Conservation (phyloP, 2,888 invertebrate species). For the Sipha maydis region DNA sequence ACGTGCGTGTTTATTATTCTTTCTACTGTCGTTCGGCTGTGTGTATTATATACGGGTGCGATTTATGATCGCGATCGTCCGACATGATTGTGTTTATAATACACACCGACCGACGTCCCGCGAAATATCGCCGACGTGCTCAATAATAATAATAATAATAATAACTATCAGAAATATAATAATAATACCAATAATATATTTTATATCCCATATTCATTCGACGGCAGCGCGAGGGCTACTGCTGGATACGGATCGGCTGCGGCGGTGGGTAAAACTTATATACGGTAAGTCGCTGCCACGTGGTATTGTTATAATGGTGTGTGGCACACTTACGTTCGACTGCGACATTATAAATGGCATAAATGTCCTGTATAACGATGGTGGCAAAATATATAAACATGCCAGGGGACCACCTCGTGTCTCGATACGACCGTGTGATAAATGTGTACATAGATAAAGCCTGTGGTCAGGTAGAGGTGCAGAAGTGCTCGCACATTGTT, state of each 20-base stretch:
- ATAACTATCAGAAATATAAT: background rate
- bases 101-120: background rate
- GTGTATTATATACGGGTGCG: background rate
- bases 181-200: background rate
- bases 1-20: conserved; percentile 1
- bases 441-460: no score
- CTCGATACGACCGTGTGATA: background rate
- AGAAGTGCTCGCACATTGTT: conserved; percentile 21
- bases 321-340: no score
- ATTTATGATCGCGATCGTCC: conserved; percentile 38
- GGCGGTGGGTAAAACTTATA: background rate
- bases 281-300: background rate
- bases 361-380: background rate
- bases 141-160: background rate
- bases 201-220: background rate
- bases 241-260: background rate
- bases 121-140: background rate
- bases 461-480: no score
- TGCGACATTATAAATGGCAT: background rate
- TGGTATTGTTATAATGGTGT: background rate
- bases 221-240: background rate
- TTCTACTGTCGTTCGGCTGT: no score
- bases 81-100: conserved; percentile 4
- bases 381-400: no score
- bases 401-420: no score